phyloP scores from a whole-genome alignment of 2,113 vertebrate genomes.

The Gymnorhina tibicen region DNA sequence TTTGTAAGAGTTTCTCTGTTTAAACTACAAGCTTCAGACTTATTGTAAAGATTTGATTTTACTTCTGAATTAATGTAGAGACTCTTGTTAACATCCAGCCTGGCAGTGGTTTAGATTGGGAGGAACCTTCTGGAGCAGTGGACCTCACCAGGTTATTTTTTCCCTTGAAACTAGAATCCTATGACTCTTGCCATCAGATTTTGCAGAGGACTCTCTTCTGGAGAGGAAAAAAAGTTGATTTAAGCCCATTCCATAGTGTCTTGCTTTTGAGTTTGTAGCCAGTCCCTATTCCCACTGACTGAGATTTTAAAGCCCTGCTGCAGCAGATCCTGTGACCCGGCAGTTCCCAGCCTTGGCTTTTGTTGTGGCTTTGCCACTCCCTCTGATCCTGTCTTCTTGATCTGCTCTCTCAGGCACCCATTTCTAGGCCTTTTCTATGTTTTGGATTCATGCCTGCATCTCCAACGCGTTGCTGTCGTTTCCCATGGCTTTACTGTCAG shows the following conservation, averaged over 20 bases:
- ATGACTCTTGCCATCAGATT: neutral
- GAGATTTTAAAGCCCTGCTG: neutral
- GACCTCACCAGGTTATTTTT: neutral
- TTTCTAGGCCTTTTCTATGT: neutral
- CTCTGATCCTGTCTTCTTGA: neutral
- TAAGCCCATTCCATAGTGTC: neutral
- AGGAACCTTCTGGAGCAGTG: neutral
- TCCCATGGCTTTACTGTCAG: slow-evolving; percentile 2
- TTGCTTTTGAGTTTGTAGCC: neutral
- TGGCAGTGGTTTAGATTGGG: neutral
- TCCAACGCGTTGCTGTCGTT: neutral
- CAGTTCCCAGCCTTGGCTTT: slow-evolving; percentile 20
- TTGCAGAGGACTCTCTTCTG: neutral
- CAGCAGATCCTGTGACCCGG: neutral
- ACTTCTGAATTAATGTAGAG: neutral
- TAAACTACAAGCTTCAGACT: neutral
- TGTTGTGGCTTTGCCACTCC: neutral
- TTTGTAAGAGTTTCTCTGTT: neutral
- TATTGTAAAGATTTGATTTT: neutral
- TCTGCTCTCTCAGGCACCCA: neutral
- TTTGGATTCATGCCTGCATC: slow-evolving; percentile 13
- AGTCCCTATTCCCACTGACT: neutral
- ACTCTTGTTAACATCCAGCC: neutral
- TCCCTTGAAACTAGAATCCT: neutral
- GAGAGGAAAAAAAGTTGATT: neutral